Percentiles rank a stretch among this genome's conserved stretches.
Evolutionary conservation across 2,797 vertebrate genomes (phyloP).

Genomic region (Catamblyrhynchus diadema): DNA sequence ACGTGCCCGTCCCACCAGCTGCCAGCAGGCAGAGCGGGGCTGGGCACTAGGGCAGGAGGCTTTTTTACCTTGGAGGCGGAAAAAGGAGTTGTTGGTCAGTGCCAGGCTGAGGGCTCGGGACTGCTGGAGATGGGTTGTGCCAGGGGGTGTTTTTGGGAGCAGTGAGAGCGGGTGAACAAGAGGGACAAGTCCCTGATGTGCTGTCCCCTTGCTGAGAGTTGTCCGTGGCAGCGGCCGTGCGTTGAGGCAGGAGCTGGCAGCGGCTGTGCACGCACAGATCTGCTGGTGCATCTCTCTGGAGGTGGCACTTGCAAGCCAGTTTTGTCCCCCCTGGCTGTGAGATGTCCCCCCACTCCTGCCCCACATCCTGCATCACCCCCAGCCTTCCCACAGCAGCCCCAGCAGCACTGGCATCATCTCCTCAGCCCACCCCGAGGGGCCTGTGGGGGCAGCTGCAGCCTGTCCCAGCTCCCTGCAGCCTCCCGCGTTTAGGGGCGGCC

Average conservation of each 20-base stretch:
- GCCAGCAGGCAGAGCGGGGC: background rate
- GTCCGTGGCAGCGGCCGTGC: rapidly evolving
- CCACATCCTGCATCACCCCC: background rate
- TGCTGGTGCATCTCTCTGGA: background rate
- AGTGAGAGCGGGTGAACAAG: background rate
- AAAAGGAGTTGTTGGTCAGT: background rate
- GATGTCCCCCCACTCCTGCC: background rate
- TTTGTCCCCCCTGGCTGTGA: rapidly evolving
- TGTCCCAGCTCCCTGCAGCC: background rate
- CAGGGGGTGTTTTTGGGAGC: background rate
- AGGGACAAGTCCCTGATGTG: background rate
- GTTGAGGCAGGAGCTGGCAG: background rate
- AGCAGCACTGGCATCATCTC: background rate
- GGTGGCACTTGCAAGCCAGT: background rate
- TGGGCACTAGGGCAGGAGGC: background rate
- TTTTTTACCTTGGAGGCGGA: background rate
- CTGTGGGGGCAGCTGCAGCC: background rate
- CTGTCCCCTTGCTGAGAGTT: background rate
- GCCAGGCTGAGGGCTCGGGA: background rate
- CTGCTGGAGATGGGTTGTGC: rapidly evolving
- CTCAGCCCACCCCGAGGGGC: rapidly evolving
- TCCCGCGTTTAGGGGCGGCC: background rate
- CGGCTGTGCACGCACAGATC: rapidly evolving
- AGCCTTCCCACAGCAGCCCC: background rate
- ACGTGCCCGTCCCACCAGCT: background rate